Evolutionary conservation across 2,113 vertebrate species (phyloP), one percentile per base, ranked within the genome.

Genomic region (Rhynchomys soricoides): DNA sequence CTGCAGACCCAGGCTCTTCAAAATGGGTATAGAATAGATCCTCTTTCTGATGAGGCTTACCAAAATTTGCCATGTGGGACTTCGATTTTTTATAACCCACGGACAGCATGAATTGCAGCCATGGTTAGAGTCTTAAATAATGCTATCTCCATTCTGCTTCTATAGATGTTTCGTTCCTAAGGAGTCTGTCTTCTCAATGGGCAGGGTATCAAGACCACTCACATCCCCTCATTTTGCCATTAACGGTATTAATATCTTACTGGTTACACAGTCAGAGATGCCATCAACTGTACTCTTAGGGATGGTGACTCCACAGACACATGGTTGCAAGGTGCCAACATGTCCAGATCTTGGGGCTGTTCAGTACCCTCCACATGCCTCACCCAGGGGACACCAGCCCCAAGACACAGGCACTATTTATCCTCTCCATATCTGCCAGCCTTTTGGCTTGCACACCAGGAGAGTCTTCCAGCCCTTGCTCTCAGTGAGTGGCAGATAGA

Each of bases 241-340:
- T 8, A 5, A 83, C 70, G 74, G 6, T 55, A 0, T 17, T 15
- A 5, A 19, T 0, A 15, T 22, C 66, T 68, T 22, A 10, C 48
- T 13, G 11, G 0, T 24, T 21, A 22, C 8, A 3, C 3, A 0
- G 40, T 73, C 82, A 43, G 73, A n/a, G 11, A 57, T 50, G 34
- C 40, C 29, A 2, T 4, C 4, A 34, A 15, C n/a, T 1, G 7
- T 1, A 0, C 22, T 1, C 2, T 3, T 55, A 3, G 13, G 48
- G 59, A 8, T 10, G 15, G 13, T 5, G n/a, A 24, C 73, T 78
- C 0, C 2, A 55, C 6, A 6, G 3, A 55, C 31, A 34, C 12
- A 7, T 17, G 1, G 52, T 26, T 1, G 21, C n/a, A 34, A 7
- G 22, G 22, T 19, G 22, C 7, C 48, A 22, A 5, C 0, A 3